A percentile compares a stretch with the other conserved stretches of the same genome.
These are phyloP conservation scores for Copsychus sechellarum DNA, from an alignment of 2,113 vertebrate genomes.

Conservation along the genomic window DNA sequence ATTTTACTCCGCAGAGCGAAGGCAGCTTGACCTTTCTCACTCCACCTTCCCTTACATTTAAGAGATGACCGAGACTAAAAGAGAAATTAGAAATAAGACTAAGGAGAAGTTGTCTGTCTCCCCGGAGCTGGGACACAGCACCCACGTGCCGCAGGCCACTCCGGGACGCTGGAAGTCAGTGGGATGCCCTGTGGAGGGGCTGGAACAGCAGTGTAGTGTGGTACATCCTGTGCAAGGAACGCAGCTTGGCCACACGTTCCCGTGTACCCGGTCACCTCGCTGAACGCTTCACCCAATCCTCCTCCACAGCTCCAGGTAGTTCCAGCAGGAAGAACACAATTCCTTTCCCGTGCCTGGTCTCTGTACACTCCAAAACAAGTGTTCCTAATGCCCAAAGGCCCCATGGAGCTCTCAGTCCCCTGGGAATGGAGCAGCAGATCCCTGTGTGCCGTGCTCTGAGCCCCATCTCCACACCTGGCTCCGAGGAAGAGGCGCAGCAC, in stretches of 20 bases:
- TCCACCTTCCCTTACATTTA: not conserved
- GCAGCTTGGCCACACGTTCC: not conserved
- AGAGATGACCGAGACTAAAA: slow-evolving; percentile 10
- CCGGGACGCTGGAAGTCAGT: not conserved
- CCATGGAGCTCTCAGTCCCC: not conserved
- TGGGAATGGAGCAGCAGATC: not conserved
- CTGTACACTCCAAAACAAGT: not conserved
- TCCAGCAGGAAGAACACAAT: not conserved
- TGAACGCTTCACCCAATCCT: not conserved
- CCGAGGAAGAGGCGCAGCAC: not conserved
- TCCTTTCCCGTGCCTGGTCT: not conserved
- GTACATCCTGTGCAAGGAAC: not conserved
- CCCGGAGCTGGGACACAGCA: not conserved
- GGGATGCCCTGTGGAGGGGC: not conserved
- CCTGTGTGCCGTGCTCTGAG: not conserved
- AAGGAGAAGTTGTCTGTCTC: slow-evolving; percentile 5
- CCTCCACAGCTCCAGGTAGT: not conserved
- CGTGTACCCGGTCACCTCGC: not conserved
- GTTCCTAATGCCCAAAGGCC: slow-evolving; percentile 13
- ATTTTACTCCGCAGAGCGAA: not conserved
- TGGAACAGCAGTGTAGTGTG: not conserved
- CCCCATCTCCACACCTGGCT: not conserved
- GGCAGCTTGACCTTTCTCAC: not conserved
- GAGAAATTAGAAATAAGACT: not conserved
- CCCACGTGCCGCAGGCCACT: not conserved